Evolutionary conservation across 2,113 vertebrate species (phyloP), one percentile per base, ranked within the genome.

Genomic region (Corvus hawaiiensis): DNA sequence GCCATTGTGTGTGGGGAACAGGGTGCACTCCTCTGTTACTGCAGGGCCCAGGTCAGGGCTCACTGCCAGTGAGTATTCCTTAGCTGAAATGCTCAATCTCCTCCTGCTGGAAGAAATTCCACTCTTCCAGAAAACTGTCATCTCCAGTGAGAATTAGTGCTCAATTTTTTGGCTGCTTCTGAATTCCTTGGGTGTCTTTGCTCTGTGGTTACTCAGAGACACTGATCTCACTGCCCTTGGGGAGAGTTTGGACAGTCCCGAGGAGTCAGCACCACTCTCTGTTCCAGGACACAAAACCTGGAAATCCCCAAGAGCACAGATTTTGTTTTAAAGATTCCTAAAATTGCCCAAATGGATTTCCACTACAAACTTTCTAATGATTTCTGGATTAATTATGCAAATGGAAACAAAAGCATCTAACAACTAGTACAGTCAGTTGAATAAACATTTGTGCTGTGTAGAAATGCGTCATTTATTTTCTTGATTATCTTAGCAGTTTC

Each of bases 21-120:
- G 3, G 4, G 20, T 51, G 71, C 54, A 8, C 30, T 67, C 11
- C 56, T 27, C 30, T 22, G 30, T 17, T 32, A 58, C 51, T 5
- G 3, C 39, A 56, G 46, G 74, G 71, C n/a, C 51, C 20, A 2
- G 27, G 30, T 7, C 7, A 9, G 28, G 67, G 52, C 43, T 67
- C 30, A 3, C 49, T 8, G 7, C 39, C 44, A 16, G 13, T 0
- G 3, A 51, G 8, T 8, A 11, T 22, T 27, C 3, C 3, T 49
- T 16, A 35, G 44, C 5, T 59, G 55, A 62, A 74, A 61, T 1
- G 21, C 37, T 24, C 61, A n/a, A 20, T 22, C 22, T 66, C 24
- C 43, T 83, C 78, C 37, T 4, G 1, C 32, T 77, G 59, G 43
- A 62, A 66, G 59, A 74, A 74, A 48, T 81, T 21, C 21, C 33